These are phyloP conservation scores for Chloroceryle aenea DNA, from an alignment of 2,113 vertebrate genomes.

Conservation along the genomic window DNA sequence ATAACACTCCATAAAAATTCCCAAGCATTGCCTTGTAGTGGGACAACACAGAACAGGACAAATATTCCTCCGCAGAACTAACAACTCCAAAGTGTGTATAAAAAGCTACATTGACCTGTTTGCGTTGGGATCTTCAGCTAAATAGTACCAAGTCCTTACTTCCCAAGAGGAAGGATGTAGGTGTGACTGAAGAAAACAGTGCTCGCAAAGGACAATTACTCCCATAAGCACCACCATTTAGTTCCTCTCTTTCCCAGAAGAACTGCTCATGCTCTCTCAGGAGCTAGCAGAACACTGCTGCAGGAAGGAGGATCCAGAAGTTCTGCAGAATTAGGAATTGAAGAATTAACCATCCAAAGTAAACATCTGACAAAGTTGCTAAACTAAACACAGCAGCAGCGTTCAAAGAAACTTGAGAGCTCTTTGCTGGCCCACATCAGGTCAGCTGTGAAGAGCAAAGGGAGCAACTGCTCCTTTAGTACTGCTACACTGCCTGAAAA, in stretches of 20 bases:
- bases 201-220: background rate
- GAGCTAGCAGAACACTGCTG: background rate
- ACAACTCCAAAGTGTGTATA: background rate
- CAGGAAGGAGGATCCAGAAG: background rate
- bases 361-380: background rate
- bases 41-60: background rate
- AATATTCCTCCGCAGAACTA: background rate
- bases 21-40: background rate
- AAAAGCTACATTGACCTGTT: background rate
- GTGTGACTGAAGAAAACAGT: background rate
- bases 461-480: background rate
- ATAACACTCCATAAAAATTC: background rate
- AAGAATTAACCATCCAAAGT: background rate
- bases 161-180: background rate
- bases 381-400: background rate
- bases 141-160: background rate
- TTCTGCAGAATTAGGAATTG: background rate
- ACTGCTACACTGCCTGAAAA: background rate
- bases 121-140: background rate
- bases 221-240: no score
- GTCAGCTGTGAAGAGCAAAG: background rate
- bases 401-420: background rate
- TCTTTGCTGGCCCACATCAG: background rate
- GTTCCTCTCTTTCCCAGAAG: background rate
- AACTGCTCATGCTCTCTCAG: background rate